Percentiles rank a stretch among this genome's conserved stretches.
Conservation (phyloP, 2,113 vertebrate genomes). For the Rhizomys pruinosus region DNA sequence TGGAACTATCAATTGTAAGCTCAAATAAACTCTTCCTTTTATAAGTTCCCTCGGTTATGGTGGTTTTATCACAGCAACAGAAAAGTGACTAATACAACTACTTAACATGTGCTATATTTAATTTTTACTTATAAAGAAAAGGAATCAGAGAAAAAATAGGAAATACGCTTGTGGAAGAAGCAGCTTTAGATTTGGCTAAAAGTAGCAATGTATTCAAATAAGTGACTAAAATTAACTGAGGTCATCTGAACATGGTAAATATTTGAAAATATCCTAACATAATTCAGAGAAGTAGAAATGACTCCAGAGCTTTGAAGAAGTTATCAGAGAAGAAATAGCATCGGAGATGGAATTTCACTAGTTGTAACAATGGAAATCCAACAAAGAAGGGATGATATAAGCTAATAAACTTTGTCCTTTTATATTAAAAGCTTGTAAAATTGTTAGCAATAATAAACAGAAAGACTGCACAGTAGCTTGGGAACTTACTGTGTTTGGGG, state of each 20-base stretch:
- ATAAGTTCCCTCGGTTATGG: no score
- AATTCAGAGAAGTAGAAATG: neutral
- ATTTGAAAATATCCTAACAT: conserved; percentile 33
- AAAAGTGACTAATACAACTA: no score
- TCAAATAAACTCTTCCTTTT: no score
- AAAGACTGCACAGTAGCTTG: neutral
- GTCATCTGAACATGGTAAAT: neutral
- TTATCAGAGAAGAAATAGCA: neutral
- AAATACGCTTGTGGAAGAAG: neutral
- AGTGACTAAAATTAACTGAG: conserved; percentile 29
- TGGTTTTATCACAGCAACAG: no score
- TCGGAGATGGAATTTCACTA: neutral
- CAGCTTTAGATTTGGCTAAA: conserved; percentile 10
- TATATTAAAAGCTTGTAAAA: no score
- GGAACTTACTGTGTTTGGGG: neutral
- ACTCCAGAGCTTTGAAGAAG: neutral
- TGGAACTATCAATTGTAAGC: no score
- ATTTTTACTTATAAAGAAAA: conserved; percentile 1
- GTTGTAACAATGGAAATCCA: neutral
- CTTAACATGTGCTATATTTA: no score
- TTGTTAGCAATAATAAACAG: neutral
- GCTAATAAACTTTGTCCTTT: neutral
- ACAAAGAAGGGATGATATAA: neutral
- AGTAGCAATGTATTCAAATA: conserved; percentile 39
- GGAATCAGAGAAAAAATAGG: conserved; percentile 24